Conservation (phyloP, 2,113 vertebrate genomes). For the Elanus axillaris region DNA sequence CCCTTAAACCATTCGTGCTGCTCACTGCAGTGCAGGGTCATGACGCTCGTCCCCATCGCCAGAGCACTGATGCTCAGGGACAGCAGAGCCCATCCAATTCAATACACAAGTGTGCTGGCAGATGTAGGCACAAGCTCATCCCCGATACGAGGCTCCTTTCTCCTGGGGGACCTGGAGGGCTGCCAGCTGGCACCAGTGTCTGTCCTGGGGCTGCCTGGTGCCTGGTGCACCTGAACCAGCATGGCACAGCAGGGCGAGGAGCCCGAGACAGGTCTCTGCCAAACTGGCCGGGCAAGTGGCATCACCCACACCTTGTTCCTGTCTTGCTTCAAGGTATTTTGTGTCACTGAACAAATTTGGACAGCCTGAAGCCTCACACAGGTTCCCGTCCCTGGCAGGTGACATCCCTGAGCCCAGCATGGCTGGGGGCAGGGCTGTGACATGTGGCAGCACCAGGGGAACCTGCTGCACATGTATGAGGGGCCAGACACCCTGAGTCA, state of each 20-base stretch:
- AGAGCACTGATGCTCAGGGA: neutral
- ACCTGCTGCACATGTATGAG: rapidly evolving
- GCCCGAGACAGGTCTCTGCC: neutral
- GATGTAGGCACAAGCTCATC: neutral
- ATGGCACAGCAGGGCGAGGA: rapidly evolving
- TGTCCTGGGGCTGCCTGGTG: neutral
- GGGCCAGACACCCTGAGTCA: neutral
- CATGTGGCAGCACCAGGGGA: rapidly evolving
- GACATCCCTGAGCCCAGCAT: neutral
- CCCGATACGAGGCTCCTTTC: rapidly evolving
- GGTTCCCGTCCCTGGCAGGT: rapidly evolving
- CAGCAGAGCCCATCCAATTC: neutral
- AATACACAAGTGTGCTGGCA: neutral
- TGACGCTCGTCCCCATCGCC: rapidly evolving
- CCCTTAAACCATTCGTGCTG: neutral
- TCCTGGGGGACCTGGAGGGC: neutral
- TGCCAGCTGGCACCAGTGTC: neutral
- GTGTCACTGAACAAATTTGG: neutral
- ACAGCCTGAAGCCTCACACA: neutral
- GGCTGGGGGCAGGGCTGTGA: rapidly evolving
- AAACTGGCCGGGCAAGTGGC: rapidly evolving
- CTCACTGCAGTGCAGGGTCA: neutral
- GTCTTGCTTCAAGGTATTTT: neutral
- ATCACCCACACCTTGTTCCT: neutral
- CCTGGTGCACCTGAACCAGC: neutral